A percentile compares a stretch with the other conserved stretches of the same genome.
phyloP scores from a whole-genome alignment of 2,888 invertebrate species.

The Eurois occulta region DNA sequence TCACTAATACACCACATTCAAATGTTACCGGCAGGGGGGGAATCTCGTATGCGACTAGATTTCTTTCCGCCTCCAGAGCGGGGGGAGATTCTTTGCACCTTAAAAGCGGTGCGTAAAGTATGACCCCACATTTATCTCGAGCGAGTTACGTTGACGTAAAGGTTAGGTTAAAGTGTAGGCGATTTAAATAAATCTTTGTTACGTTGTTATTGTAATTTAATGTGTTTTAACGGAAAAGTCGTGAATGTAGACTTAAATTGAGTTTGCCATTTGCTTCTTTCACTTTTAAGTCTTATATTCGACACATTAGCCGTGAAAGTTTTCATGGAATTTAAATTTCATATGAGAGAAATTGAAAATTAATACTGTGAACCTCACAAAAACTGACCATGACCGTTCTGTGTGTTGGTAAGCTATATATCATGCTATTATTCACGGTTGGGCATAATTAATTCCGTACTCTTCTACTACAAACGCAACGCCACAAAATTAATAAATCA shows the following conservation, averaged over 20 bases:
- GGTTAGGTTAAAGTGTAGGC: slow-evolving; percentile 59
- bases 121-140: slow-evolving; percentile 78
- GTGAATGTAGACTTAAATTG: slow-evolving; percentile 20
- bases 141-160: slow-evolving; percentile 64
- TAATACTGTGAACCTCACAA: too few relatives aligned
- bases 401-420: background rate
- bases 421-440: background rate
- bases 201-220: slow-evolving; percentile 52
- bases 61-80: slow-evolving; percentile 48
- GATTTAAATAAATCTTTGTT: slow-evolving; percentile 52
- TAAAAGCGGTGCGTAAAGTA: slow-evolving; percentile 78
- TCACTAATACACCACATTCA: slow-evolving; percentile 88
- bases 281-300: background rate
- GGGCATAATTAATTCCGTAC: background rate
- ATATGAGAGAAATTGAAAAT: background rate
- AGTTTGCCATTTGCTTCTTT: background rate
- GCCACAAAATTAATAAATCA: slow-evolving; percentile 21
- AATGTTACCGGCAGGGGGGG: slow-evolving; percentile 77
- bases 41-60: slow-evolving; percentile 73
- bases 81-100: slow-evolving; percentile 72
- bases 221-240: slow-evolving; percentile 36
- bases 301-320: background rate
- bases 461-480: background rate
- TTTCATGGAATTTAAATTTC: background rate
- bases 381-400: background rate